A percentile compares a stretch with the other conserved stretches of the same genome.
Conservation (phyloP, 2,888 invertebrate genomes). For the Malthinus flaveolus region DNA sequence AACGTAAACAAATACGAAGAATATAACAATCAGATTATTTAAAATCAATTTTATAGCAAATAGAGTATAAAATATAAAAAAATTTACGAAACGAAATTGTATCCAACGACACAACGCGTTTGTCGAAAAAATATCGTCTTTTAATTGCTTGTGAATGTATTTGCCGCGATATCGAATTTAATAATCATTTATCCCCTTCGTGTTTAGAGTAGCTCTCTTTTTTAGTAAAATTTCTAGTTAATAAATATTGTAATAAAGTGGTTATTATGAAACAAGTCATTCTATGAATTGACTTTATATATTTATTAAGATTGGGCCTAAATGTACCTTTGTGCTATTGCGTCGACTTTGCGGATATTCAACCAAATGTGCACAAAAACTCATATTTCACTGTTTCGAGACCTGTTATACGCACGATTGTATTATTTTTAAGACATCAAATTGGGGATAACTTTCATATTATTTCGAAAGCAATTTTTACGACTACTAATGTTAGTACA, state of each 20-base stretch:
- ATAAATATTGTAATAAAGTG: slow-evolving; percentile 39
- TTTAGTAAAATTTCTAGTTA: slow-evolving; percentile 50
- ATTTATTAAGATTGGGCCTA: slow-evolving; percentile 28
- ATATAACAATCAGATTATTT: slow-evolving; percentile 6
- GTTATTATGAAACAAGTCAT: slow-evolving; percentile 42
- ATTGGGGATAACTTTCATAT: not conserved
- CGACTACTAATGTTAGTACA: not conserved
- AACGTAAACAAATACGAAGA: slow-evolving; percentile 31
- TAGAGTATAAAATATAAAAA: not conserved
- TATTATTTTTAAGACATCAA: not conserved
- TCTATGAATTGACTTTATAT: slow-evolving; percentile 49
- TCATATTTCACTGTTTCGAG: not conserved
- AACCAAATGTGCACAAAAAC: not conserved
- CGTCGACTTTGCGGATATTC: slow-evolving; percentile 8
- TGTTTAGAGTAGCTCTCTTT: slow-evolving; percentile 50
- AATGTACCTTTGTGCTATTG: slow-evolving; percentile 20
- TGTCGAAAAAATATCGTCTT: slow-evolving; percentile 26
- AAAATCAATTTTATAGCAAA: not conserved
- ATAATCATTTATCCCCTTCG: slow-evolving; percentile 49
- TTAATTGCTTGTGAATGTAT: slow-evolving; percentile 47
- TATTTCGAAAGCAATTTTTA: not conserved
- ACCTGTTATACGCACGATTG: not conserved
- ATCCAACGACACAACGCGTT: slow-evolving; percentile 36
- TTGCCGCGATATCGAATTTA: slow-evolving; percentile 52
- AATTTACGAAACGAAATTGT: slow-evolving; percentile 2